phyloP scores from a whole-genome alignment of 2,797 vertebrate genomes.

The Eulemur rubriventer region DNA sequence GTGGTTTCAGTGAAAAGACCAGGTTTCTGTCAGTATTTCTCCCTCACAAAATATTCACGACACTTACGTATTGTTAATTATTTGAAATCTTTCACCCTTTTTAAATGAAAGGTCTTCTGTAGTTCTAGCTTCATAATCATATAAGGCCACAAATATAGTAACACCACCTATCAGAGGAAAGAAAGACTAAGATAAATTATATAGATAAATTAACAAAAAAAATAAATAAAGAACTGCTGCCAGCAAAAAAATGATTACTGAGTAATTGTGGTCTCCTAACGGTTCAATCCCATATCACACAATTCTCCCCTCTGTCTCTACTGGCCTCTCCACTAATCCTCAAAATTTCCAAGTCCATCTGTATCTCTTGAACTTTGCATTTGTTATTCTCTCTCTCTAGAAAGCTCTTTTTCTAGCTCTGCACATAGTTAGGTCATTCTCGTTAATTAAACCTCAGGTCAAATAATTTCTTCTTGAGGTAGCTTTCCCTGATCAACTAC shows the following conservation, averaged over 20 bases:
- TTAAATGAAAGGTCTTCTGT: conserved; percentile 97
- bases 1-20: not conserved
- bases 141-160: conserved; percentile 98
- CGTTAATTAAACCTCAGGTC: not conserved
- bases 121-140: conserved; percentile 97
- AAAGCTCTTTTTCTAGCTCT: not conserved
- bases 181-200: conserved; percentile 11
- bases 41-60: conserved; percentile 3
- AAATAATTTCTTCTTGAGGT: not conserved
- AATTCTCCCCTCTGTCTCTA: not conserved
- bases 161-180: conserved; percentile 90
- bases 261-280: not conserved
- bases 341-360: not conserved
- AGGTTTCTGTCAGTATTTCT: not conserved
- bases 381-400: not conserved
- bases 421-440: not conserved
- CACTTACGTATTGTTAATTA: conserved; percentile 98
- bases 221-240: not conserved
- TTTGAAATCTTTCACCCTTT: conserved; percentile 97
- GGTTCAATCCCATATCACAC: not conserved
- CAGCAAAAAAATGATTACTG: not conserved
- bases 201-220: conserved; percentile 33
- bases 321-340: not conserved
- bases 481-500: not conserved
- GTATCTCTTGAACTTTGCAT: not conserved